Evolutionary conservation across 1,140 invertebrate genomes (phyloP).

Genomic region (silkworm (Bombyx mori)): DNA sequence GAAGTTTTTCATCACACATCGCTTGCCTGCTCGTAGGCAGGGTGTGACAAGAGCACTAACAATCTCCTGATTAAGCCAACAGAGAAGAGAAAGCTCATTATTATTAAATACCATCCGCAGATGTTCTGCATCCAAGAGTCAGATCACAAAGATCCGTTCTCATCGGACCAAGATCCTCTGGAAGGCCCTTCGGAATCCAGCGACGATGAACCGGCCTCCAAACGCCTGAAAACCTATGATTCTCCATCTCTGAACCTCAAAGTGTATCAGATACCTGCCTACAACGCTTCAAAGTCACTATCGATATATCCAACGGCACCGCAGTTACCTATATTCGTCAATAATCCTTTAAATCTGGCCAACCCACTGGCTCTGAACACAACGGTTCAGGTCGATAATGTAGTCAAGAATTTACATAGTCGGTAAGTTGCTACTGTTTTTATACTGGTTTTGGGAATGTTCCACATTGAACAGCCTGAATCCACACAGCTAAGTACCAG

Average conservation of each 20-base stretch:
- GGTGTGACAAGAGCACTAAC: no score
- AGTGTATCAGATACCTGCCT: constrained; percentile 58
- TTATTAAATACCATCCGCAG: constrained; percentile 17
- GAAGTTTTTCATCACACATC: no score
- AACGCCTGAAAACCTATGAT: constrained; percentile 35
- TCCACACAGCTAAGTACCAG: no score
- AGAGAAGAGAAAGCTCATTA: no score
- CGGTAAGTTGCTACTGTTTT: constrained; percentile 10
- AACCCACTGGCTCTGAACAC: constrained; percentile 44
- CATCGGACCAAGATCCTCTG: constrained; percentile 43
- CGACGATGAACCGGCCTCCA: constrained; percentile 50
- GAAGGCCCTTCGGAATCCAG: constrained; percentile 36
- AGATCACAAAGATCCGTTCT: constrained; percentile 38
- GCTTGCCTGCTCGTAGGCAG: no score
- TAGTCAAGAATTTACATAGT: constrained; percentile 42
- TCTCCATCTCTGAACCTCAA: constrained; percentile 44
- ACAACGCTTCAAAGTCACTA: constrained; percentile 41
- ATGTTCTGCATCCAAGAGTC: constrained; percentile 62
- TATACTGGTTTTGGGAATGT: no score
- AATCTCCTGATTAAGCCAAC: no score
- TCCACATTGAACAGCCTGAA: no score
- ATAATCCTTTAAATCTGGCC: constrained; percentile 56
- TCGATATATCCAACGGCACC: constrained; percentile 39
- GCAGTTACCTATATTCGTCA: constrained; percentile 53
- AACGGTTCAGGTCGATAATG: constrained; percentile 25